These are phyloP conservation scores for Astyanax mexicanus DNA, from an alignment of 2,797 vertebrate species.

Conservation along the genomic window DNA sequence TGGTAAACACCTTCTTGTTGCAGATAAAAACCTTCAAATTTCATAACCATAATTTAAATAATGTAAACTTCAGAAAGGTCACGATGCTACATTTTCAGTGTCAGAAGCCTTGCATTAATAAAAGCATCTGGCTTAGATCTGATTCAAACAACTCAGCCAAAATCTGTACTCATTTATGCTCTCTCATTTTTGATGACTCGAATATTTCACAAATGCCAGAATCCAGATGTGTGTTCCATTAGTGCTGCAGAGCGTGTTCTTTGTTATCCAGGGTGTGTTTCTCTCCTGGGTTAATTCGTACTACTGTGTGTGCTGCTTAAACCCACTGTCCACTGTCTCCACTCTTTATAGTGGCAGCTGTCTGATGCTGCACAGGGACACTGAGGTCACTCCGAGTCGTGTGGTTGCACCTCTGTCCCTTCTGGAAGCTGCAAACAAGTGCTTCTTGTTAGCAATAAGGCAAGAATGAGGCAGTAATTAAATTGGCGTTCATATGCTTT, in stretches of 20 bases:
- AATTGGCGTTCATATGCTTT: slow-evolving; percentile 75
- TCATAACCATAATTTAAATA: no score
- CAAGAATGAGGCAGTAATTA: slow-evolving; percentile 69
- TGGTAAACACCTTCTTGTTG: no score
- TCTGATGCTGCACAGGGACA: slow-evolving; percentile 64
- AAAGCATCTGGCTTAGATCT: background rate
- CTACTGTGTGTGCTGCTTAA: background rate
- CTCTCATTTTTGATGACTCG: background rate
- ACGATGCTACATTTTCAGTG: background rate
- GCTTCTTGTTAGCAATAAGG: slow-evolving; percentile 68
- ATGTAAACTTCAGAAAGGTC: background rate
- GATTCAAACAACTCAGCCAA: background rate
- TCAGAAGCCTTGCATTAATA: background rate
- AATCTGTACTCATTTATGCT: background rate
- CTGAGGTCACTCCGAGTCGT: slow-evolving; percentile 58
- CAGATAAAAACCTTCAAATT: background rate
- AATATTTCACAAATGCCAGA: background rate
- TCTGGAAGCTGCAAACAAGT: slow-evolving; percentile 67
- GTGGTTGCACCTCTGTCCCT: slow-evolving; percentile 51
- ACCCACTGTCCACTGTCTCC: slow-evolving; percentile 44
- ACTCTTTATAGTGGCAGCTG: background rate
- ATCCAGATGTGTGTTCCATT: background rate
- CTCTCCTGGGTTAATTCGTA: background rate
- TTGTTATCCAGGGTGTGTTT: background rate
- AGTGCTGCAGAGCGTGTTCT: background rate